Base-by-base conservation (phyloP, 2,888 invertebrate genomes). In the Pelosia muscerda region DNA sequence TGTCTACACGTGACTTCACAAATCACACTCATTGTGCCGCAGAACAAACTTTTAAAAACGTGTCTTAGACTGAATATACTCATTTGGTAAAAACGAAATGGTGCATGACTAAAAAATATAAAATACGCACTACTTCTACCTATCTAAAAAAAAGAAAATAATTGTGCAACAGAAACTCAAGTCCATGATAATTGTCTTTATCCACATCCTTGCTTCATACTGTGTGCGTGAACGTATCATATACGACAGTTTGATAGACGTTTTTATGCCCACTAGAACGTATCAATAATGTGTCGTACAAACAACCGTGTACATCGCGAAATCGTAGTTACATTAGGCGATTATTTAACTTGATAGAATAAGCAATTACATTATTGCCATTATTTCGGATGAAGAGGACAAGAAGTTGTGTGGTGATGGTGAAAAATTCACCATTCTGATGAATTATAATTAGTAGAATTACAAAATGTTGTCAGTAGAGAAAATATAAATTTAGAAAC, bases 31-130 rank as follows among this genome's bases (percentile, higher is more conserved):
- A 82, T 81, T 84, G 89, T 84, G 87, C 86, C 79, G 78, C 81
- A 85, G 81, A 78, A 76, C 73, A 81, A 75, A 79, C 65, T 67
- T n/a, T 68, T 73, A 79, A 79, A 82, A 82, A 70, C 25, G 63
- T 69, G 82, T 84, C 85, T 82, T 77, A 80, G 67, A 78, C 60
- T 66, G 66, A 61, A 19, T 63, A 63, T 70, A 19, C 66, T 69
- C 68, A 58, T 66, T 84, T 75, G 78, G 83, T 78, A 87, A 81
- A 79, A 92, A 92, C 81, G 84, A 84, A 92, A 91, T 92, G 93
- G 95, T 95, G 95, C 95, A 92, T 93, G 94, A 90, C 86, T 86
- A 85, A 86, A 84, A 77, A 85, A 60, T 75, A 90, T 86, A 76
- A 68, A 75, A 80, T 82, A 91, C 89, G 90, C 91, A 83, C 92